Evolutionary conservation across 2,113 vertebrate genomes (phyloP).

Genomic region (Tenebrosternarchus preto): DNA sequence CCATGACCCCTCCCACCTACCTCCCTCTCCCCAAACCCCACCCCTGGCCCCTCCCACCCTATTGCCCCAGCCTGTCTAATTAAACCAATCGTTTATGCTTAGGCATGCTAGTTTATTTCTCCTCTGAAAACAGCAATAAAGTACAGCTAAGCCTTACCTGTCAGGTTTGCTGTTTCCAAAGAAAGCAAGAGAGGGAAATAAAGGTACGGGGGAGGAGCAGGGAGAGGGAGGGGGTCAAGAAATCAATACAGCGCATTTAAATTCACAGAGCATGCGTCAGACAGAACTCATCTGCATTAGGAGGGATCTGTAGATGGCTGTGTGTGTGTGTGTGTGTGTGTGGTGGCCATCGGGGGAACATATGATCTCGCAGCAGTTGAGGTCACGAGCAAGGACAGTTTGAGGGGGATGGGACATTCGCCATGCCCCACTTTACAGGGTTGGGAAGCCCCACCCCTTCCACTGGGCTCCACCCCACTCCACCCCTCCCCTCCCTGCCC

Average conservation of each 20-base stretch:
- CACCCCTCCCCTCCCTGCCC: too few relatives aligned
- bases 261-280: conserved; percentile 68
- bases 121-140: conserved; percentile 62
- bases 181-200: conserved; percentile 75
- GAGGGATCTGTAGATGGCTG: conserved; percentile 43
- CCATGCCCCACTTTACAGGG: conserved; percentile 66
- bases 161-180: conserved; percentile 93
- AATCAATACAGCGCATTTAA: conserved; percentile 79
- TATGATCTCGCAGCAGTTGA: conserved; percentile 52
- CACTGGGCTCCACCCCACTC: too few relatives aligned
- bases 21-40: too few relatives aligned
- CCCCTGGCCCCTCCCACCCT: not conserved
- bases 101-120: conserved; percentile 59
- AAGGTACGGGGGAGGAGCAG: conserved; percentile 72
- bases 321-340: conserved; percentile 28
- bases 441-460: too few relatives aligned
- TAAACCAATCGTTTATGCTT: conserved; percentile 62
- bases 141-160: conserved; percentile 84
- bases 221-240: conserved; percentile 57
- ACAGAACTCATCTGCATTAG: conserved; percentile 68
- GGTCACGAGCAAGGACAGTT: conserved; percentile 71
- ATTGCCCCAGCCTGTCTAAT: conserved; percentile 51
- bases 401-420: conserved; percentile 65
- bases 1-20: not conserved
- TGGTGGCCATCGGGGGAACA: conserved; percentile 8